phyloP scores from a whole-genome alignment of 2,888 invertebrate genomes.

The Tethea ocularis region DNA sequence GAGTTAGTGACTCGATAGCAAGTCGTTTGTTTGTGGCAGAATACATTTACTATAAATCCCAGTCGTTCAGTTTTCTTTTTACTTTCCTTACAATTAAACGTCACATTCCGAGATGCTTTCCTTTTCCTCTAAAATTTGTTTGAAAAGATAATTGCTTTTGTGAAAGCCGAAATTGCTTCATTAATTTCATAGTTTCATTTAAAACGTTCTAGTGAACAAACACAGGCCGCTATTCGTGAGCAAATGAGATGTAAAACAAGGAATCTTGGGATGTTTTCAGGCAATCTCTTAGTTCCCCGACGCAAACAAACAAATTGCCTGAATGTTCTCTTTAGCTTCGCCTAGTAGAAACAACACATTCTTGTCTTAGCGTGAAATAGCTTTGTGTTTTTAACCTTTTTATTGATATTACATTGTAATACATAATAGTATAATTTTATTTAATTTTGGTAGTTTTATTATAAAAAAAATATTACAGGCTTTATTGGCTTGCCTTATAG shows the following conservation, averaged over 20 bases:
- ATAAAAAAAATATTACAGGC: too few relatives aligned
- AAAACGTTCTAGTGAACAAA: constrained; percentile 30
- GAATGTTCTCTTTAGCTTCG: constrained; percentile 44
- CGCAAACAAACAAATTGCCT: constrained; percentile 62
- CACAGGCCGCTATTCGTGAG: constrained; percentile 41
- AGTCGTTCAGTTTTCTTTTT: neutral
- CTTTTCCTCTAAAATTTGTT: neutral
- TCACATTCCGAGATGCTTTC: too few relatives aligned
- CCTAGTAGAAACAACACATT: constrained; percentile 31
- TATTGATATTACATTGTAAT: neutral
- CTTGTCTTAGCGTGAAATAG: constrained; percentile 2
- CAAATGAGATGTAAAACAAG: constrained; percentile 68
- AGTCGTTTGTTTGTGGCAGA: constrained; percentile 22
- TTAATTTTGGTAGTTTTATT: neutral
- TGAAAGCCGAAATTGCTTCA: constrained; percentile 22
- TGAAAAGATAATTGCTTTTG: neutral
- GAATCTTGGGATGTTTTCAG: constrained; percentile 59
- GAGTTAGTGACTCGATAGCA: constrained; percentile 36
- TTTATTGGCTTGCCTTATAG: too few relatives aligned
- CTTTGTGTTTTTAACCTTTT: neutral
- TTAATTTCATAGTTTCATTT: constrained; percentile 34
- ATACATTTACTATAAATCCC: neutral
- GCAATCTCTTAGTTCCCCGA: constrained; percentile 52
- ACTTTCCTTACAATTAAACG: too few relatives aligned
- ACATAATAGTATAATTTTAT: neutral